A percentile compares a stretch with the other conserved stretches of the same genome.
phyloP scores from a whole-genome alignment of 2,888 invertebrate genomes.

The Magallana nippona region DNA sequence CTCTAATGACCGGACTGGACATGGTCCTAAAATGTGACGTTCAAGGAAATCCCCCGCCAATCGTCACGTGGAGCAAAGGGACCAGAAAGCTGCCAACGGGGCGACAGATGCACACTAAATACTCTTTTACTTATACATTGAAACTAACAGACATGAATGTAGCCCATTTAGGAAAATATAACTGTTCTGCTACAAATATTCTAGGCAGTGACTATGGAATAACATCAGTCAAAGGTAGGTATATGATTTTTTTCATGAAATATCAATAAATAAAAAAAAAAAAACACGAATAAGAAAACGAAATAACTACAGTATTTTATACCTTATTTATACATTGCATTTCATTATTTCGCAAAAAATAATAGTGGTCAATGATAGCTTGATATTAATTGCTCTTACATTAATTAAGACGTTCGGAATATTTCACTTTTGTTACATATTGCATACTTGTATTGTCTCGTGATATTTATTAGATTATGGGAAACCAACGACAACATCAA shows the following conservation, averaged over 20 bases:
- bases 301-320: too few relatives aligned
- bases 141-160: neutral
- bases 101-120: neutral
- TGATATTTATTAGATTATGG: neutral
- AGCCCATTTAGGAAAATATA: neutral
- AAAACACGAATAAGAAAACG: too few relatives aligned
- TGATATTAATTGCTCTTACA: too few relatives aligned
- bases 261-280: too few relatives aligned
- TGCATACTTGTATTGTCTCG: too few relatives aligned
- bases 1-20: conserved; percentile 3
- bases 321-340: too few relatives aligned
- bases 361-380: too few relatives aligned
- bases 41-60: conserved; percentile 7
- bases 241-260: neutral
- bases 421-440: too few relatives aligned
- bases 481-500: neutral
- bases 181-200: conserved; percentile 7
- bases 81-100: neutral
- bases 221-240: neutral
- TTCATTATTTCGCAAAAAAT: too few relatives aligned
- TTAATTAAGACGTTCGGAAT: too few relatives aligned
- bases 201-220: neutral
- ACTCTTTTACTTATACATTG: neutral
- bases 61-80: neutral
- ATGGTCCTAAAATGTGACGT: conserved; percentile 6